Base-by-base conservation (phyloP, 2,113 vertebrate genomes). In the Grammomys surdaster region DNA sequence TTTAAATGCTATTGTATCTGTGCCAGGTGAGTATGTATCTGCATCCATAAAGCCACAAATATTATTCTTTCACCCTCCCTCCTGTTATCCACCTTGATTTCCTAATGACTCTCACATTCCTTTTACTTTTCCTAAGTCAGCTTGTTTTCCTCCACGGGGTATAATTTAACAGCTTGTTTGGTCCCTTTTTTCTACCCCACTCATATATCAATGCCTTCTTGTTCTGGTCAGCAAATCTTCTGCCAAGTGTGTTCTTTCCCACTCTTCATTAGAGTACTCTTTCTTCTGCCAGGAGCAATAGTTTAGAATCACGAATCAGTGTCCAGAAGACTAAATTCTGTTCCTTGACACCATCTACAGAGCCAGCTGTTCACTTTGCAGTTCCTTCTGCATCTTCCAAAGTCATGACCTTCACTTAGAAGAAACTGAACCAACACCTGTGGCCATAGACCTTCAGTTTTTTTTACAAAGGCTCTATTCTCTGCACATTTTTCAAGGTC, bases 131-230 rank as follows among this genome's bases (percentile, higher is more conserved):
- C 89, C 63, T 86, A 78, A 91, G 88, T 97, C 96, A 97, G 95
- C 92, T 92, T 93, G 40, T 96, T 97, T 92, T 77, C 60, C 63
- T 95, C 95, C 78, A 72, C 7, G 20, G 85, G 77, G 89, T 87
- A 48, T 54, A 96, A 97, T 80, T 97, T 95, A 97, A 94, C 90
- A 97, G 94, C 95, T 96, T 93, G 63, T 93, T 90, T 94, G 72
- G 40, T 94, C 69, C 67, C 80, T 95, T 84, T 51, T 43, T 70
- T 89, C 78, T 60, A 36, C 78, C 46, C 60, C 26, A n/a, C 77
- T 96, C 96, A 95, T 97, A 89, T 54, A 97, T 97, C 97, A 97
- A 87, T 97, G 95, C 63, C 92, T 96, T 97, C 97, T 91, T 93
- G 56, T 96, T 95, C 87, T 0, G 63, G 97, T 98, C 97, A 98